Conservation (phyloP, 2,797 vertebrate species). For the Aulostomus chinensis region DNA sequence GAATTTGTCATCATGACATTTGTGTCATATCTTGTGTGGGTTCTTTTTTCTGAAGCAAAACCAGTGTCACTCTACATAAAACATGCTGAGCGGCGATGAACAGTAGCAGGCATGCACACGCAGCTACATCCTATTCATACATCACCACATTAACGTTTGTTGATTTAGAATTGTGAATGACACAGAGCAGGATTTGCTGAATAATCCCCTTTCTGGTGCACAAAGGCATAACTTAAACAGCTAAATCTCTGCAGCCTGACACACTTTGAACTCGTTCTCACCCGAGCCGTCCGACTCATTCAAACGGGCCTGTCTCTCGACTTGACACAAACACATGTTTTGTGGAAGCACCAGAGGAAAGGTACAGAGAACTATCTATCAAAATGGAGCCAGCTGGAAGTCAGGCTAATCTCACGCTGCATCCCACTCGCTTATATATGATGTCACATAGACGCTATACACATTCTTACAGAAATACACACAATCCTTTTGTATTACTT, state of each 20-base stretch:
- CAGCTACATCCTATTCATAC: conserved; percentile 24
- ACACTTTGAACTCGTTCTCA: conserved; percentile 65
- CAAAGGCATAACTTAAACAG: conserved; percentile 67
- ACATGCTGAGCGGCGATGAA: conserved; percentile 26
- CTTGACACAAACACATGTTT: conserved; percentile 73
- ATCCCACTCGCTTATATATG: conserved; percentile 44
- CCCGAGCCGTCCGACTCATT: conserved; percentile 51
- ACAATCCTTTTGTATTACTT: conserved; percentile 26
- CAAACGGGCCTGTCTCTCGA: conserved; percentile 57
- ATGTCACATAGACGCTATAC: conserved; percentile 24
- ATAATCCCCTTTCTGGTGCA: conserved; percentile 74
- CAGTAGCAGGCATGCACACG: background rate
- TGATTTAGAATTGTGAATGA: conserved; percentile 70
- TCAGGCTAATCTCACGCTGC: conserved; percentile 48
- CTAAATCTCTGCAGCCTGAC: conserved; percentile 66
- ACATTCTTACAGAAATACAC: conserved; percentile 15
- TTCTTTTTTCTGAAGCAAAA: conserved; percentile 21
- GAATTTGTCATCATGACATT: conserved; percentile 56
- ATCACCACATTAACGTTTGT: conserved; percentile 53
- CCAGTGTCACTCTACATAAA: conserved; percentile 29
- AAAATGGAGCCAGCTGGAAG: conserved; percentile 53
- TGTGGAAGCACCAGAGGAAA: conserved; percentile 50
- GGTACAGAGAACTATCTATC: conserved; percentile 63
- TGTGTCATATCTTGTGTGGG: conserved; percentile 47
- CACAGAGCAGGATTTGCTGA: conserved; percentile 66